Conservation (phyloP, 2,113 vertebrate species). For the Eptatretus burgeri region DNA sequence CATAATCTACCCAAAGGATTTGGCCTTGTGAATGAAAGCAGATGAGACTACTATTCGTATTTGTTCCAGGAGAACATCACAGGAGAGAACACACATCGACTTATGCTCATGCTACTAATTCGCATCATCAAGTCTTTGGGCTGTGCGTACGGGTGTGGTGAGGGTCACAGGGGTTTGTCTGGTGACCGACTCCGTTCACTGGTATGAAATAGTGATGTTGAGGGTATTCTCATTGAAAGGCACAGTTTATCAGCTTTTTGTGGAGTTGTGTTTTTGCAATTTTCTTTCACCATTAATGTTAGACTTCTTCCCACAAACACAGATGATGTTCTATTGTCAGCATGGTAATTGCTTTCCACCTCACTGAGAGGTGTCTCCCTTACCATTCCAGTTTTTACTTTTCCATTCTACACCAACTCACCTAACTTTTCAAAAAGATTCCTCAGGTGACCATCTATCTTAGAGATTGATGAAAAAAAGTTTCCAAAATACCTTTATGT, state of each 20-base stretch:
- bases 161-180: slow-evolving; percentile 79
- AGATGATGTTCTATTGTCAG: slow-evolving; percentile 15
- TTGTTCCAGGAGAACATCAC: slow-evolving; percentile 33
- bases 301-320: slow-evolving; percentile 8
- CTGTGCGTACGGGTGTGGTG: slow-evolving; percentile 91
- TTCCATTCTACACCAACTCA: no score
- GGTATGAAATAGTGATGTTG: slow-evolving; percentile 18
- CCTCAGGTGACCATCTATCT: no score
- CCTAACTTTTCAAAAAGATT: no score
- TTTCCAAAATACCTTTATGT: no score
- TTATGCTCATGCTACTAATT: slow-evolving; percentile 85
- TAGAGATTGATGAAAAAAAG: no score
- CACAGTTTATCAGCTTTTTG: no score
- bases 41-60: neutral
- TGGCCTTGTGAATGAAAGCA: neutral
- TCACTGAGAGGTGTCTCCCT: no score
- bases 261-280: neutral
- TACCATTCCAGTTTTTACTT: slow-evolving; percentile 8
- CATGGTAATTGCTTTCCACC: no score
- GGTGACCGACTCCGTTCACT: slow-evolving; percentile 88
- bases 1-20: no score
- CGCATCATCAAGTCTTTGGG: slow-evolving; percentile 94
- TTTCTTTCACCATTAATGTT: slow-evolving; percentile 11
- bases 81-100: slow-evolving; percentile 41
- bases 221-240: no score